Base-by-base conservation (phyloP, 2,888 invertebrate species). In the Amphipyra tragopoginis region DNA sequence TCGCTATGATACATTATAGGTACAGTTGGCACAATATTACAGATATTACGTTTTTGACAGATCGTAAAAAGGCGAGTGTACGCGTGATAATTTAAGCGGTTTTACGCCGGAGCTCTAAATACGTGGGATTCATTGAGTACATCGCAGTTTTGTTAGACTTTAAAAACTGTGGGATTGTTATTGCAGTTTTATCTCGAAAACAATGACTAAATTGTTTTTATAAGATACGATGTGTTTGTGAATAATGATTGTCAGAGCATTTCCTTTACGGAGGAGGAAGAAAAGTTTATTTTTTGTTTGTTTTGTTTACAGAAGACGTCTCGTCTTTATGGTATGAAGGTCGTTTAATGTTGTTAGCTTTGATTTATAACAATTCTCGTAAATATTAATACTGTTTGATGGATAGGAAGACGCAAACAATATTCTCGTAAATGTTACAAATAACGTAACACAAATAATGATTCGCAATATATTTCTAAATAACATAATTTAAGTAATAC, bases 41-140 rank as follows among this genome's bases (percentile, higher is more conserved):
- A 81, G 78, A 77, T 60, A 71, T 77, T 60, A 83, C 72, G 68
- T 71, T 86, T 82, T 80, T 81, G 83, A 81, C 84, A 81, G 75
- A 73, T 85, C 82, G 78, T 88, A 83, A 87, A 85, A 79, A 73
- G 15, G 36, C 4, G 43, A 60, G 55, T 71, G 63, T 67, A 75
- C 53, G 56, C 59, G 71, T 65, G 66, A 74, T 82, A 83, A 77
- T 74, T 76, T 66, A 62, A 65, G 65, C 56, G 63, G 68, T 66
- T 72, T 78, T 60, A 64, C 58, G 34, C 48, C 53, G 42, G 42
- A 72, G 39, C 38, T 42, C 9, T 68, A 61, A 56, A 63, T 77
- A 78, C 75, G 78, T 78, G 74, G 75, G 78, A 71, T 61, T 71
- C 79, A 80, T 80, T 80, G 70, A 77, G 59, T 47, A 50, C 33